Evolutionary conservation across 1,140 invertebrate species (phyloP), one percentile per base, ranked within the genome.

Genomic region (Calephelis nemesis): DNA sequence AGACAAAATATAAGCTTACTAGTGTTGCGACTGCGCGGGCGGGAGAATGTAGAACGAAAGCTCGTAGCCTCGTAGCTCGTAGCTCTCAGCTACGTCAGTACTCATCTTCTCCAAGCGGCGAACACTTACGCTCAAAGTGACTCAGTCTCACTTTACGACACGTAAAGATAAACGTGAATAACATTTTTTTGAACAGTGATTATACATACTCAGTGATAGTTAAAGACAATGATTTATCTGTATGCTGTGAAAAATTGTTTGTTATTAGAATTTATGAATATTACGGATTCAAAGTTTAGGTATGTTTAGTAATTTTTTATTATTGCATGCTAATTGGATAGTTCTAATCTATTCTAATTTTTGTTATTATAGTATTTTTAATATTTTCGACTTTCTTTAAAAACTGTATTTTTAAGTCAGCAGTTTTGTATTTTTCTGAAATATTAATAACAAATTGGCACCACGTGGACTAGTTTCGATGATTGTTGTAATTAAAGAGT

Each of bases 21-120:
- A 81, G 69, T 74, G 77, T 74, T 85, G 87, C 87, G 87, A 74
- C 85, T 88, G 87, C 87, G 85, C 87, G 85, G 70, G 75, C 73
- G 64, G 62, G 70, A 75, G 78, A 78, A 77, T 75, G 75, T 73
- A 81, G 78, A 60, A n/a, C 70, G 72, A 58, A 70, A 60, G 42
- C 42, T 45, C 42, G 42, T 45, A 77, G 70, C 65, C 42, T 62
- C 69, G 71, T 75, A 77, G 70, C 70, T 73, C 71, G 70, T 63
- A 64, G 63, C 63, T 64, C 45, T 47, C n/a, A 49, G 62, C 64
- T 69, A 75, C 76, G 73, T 72, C 85, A 90, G 88, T 90, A 76
- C 62, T 71, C 73, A 72, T 73, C 69, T 47, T 66, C 65, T 77
- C 78, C 72, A 69, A 73, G 67, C 72, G 67, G 68, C 69, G 70